phyloP scores from a whole-genome alignment of 2,797 vertebrate species.

The Sternarchorhynchus goeldii region DNA sequence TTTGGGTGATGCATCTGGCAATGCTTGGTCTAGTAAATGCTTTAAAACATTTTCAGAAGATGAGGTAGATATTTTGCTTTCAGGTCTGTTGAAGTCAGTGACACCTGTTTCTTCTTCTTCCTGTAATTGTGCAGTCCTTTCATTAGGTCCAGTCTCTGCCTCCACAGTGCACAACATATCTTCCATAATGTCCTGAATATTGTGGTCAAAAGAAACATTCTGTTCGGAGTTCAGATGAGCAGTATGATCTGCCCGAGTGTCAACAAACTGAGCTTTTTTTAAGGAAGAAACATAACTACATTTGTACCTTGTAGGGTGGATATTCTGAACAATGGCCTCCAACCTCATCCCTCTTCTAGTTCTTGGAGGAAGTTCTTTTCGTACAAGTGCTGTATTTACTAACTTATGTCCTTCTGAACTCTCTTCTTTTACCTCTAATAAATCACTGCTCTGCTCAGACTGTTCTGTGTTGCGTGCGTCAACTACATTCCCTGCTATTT shows the following conservation, averaged over 20 bases:
- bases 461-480: conserved; percentile 31
- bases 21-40: conserved; percentile 46
- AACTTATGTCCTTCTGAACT: conserved; percentile 43
- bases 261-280: conserved; percentile 59
- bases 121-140: conserved; percentile 36
- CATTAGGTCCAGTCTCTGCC: conserved; percentile 53
- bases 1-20: conserved; percentile 49
- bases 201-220: conserved; percentile 23
- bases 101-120: conserved; percentile 58
- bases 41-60: conserved; percentile 61
- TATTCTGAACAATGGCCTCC: conserved; percentile 77
- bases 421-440: conserved; percentile 55
- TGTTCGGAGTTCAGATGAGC: conserved; percentile 24
- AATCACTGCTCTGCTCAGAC: conserved; percentile 56
- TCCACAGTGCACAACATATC: conserved; percentile 30
- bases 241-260: conserved; percentile 34
- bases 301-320: conserved; percentile 71
- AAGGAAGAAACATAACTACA: conserved; percentile 58
- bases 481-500: conserved; percentile 25
- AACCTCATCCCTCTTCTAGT: conserved; percentile 70
- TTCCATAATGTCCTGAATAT: conserved; percentile 13
- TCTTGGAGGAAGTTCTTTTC: conserved; percentile 70
- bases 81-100: conserved; percentile 52
- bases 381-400: conserved; percentile 52
- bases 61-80: conserved; percentile 72